Evolutionary conservation across 2,797 vertebrate species (phyloP).

Genomic region (Aviceda cuculoides): DNA sequence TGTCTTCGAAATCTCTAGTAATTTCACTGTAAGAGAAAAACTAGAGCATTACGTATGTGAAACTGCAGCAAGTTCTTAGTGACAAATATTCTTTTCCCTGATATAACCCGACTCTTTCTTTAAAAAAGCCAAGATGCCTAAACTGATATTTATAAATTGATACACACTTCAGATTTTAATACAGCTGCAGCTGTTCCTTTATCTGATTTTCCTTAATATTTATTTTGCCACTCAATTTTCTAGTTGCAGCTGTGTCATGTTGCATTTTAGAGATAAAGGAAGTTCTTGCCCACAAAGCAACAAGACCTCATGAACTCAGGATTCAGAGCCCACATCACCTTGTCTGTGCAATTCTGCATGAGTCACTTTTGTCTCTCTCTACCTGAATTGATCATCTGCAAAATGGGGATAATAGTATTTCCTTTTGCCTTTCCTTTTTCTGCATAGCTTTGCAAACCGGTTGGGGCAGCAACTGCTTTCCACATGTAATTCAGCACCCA

Average conservation of each 20-base stretch:
- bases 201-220: slow-evolving; percentile 27
- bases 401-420: not conserved
- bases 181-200: not conserved
- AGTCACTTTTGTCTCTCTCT: not conserved
- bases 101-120: not conserved
- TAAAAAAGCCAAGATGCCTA: not conserved
- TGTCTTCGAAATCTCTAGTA: slow-evolving; percentile 50
- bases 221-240: not conserved
- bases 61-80: not conserved
- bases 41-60: not conserved
- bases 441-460: not conserved
- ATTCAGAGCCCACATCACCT: not conserved
- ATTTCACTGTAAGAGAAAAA: slow-evolving; percentile 55
- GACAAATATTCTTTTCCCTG: not conserved
- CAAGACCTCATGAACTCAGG: not conserved
- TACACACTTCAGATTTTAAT: slow-evolving; percentile 1
- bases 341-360: not conserved
- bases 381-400: not conserved
- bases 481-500: not conserved
- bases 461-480: not conserved
- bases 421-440: not conserved
- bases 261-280: not conserved
- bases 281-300: slow-evolving; percentile 8
- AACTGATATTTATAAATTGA: not conserved
- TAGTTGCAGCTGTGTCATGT: not conserved